Evolutionary conservation across 2,113 vertebrate genomes (phyloP), one percentile per base, ranked within the genome.

Genomic region (Lagopus leucura): DNA sequence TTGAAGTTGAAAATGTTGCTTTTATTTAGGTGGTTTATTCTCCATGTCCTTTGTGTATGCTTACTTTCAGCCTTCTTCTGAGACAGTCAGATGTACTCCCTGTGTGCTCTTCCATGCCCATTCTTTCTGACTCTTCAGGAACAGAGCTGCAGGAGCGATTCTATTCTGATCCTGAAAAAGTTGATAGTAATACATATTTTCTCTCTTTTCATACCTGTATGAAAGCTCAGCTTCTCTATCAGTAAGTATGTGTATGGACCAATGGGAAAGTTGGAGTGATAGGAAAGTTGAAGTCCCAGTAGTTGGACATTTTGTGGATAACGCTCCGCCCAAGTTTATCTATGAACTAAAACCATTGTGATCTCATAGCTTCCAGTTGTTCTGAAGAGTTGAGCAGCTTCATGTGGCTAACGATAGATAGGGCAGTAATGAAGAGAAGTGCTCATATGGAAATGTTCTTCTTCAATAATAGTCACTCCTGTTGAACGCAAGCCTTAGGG

Each of bases 401-500:
- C 10, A 28, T 83, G 63, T 83, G 42, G 28, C n/a, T 86, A 64
- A 75, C 87, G 54, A 64, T 69, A 78, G 70, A 40, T 69, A 85
- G 85, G 74, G 24, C 43, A 69, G 67, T 45, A 89, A 72, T 48
- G 58, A 82, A 81, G 74, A 84, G 34, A 74, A 71, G 45, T n/a
- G 22, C 40, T 75, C 25, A 43, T 25, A n/a, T 40, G 54, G 40
- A 95, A 95, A 52, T 0, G 0, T n/a, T 87, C 38, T 61, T 84
- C 13, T 54, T 45, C 32, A 36, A 5, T 17, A 86, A 60, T 77
- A 81, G 74, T 89, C 65, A 43, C 10, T 89, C 43, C 81, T 22
- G 22, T 1, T 87, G 91, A 82, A 82, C 38, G 50, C 63, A 78
- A 93, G 74, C 89, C 78, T 84, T 87, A 82, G 87, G 84, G 74